A percentile compares a stretch with the other conserved stretches of the same genome.
These are phyloP conservation scores for Coracopsis vasa DNA, from an alignment of 2,113 vertebrate genomes.

Conservation along the genomic window DNA sequence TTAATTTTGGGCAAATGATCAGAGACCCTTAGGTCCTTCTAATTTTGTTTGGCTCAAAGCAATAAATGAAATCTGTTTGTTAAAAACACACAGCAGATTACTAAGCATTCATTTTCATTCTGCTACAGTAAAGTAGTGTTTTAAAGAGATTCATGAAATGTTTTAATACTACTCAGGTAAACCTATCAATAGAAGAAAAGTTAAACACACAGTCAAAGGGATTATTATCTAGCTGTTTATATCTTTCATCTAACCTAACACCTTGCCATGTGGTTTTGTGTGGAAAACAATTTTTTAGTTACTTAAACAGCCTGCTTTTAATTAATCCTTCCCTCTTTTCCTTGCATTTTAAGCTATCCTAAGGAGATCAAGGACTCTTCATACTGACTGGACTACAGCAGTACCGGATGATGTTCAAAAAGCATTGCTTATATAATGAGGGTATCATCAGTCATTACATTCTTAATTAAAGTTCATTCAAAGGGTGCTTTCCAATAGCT, in stretches of 20 bases:
- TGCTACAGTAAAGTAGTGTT: constrained; percentile 37
- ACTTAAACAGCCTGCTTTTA: constrained; percentile 11
- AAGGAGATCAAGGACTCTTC: neutral
- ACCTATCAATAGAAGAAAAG: constrained; percentile 37
- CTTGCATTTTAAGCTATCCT: constrained; percentile 6
- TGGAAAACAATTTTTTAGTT: constrained; percentile 28
- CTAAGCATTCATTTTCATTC: constrained; percentile 46
- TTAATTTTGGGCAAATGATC: constrained; percentile 73
- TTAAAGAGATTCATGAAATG: constrained; percentile 57
- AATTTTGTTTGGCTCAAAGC: constrained; percentile 38
- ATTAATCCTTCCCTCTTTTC: constrained; percentile 30
- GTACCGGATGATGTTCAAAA: neutral
- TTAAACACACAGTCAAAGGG: constrained; percentile 35
- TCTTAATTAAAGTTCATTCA: constrained; percentile 47
- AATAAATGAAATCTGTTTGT: constrained; percentile 38
- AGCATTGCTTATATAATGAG: neutral
- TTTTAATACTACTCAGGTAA: constrained; percentile 41
- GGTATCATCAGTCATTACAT: neutral
- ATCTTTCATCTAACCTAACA: constrained; percentile 37
- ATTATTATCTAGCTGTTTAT: constrained; percentile 40
- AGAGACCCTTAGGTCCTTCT: constrained; percentile 48
- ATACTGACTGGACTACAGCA: neutral
- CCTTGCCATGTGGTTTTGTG: neutral
- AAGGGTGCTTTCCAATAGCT: constrained; percentile 19
- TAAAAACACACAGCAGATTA: constrained; percentile 22